These are phyloP conservation scores for Hermaeophaga mercurialis DNA, from an alignment of 2,888 invertebrate genomes.

Conservation along the genomic window DNA sequence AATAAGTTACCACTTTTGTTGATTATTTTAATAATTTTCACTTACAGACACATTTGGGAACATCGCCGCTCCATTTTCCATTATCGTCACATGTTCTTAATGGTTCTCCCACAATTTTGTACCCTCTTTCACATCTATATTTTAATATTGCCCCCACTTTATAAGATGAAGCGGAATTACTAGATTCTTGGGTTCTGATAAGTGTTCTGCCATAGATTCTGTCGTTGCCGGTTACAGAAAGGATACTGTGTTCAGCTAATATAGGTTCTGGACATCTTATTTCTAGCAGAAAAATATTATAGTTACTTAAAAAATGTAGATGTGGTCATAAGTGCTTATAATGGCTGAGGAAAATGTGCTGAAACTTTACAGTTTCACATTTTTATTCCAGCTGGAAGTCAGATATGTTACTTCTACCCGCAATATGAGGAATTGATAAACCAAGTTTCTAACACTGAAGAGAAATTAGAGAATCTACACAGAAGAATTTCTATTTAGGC, in stretches of 20 bases:
- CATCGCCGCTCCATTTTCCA: constrained; percentile 83
- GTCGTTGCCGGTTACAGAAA: constrained; percentile 90
- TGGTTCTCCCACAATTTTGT: constrained; percentile 84
- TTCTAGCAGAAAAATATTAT: constrained; percentile 61
- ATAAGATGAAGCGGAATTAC: constrained; percentile 75
- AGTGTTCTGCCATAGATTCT: constrained; percentile 85
- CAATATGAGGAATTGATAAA: too few species aligned
- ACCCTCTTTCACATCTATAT: constrained; percentile 88
- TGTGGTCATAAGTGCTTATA: too few species aligned
- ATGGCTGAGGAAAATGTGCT: too few species aligned
- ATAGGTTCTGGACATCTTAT: constrained; percentile 86
- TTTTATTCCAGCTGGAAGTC: too few species aligned
- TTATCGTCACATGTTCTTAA: constrained; percentile 84
- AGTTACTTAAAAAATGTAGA: not conserved
- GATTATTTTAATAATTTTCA: too few species aligned
- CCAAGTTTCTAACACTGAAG: too few species aligned
- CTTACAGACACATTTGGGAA: constrained; percentile 86
- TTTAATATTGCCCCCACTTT: constrained; percentile 86
- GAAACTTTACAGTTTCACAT: too few species aligned
- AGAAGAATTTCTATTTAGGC: too few species aligned
- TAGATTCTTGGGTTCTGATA: constrained; percentile 73
- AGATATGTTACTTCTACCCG: too few species aligned
- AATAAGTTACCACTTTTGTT: too few species aligned
- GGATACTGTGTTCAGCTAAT: constrained; percentile 81
- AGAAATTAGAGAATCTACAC: too few species aligned